Evolutionary conservation across 2,888 invertebrate genomes (phyloP), one percentile per base, ranked within the genome.

Genomic region (Coelogynopora nodosa): DNA sequence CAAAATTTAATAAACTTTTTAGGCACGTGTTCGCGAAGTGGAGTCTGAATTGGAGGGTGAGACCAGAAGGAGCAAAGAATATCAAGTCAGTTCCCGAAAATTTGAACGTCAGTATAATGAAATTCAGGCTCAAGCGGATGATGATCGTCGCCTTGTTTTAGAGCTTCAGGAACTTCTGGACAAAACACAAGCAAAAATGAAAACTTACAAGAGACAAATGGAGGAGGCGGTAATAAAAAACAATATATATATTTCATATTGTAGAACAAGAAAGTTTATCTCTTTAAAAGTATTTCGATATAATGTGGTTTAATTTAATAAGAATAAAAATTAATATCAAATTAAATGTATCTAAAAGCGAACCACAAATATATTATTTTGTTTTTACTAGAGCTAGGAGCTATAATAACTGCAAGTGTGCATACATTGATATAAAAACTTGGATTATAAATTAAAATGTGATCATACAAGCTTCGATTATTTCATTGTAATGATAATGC

Each of bases 41-140:
- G 92, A 92, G 88, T 90, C 90, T 29, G 92, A 92, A 87, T 87
- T 91, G 87, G 92, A 92, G 88, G 89, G 89, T 30, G 92, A 92
- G 88, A 90, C 90, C 88, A 90, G 92, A 87, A 90, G 92, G 80
- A 88, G 89, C 80, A 90, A 91, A 80, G 92, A 92, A 85, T 88
- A 90, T 67, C 88, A 89, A 0, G 90, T 90, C 82, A 89, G 89
- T 87, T 89, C 89, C 88, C 90, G 91, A 87, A 91, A 91, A 89
- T 88, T 90, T 81, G 91, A 91, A 88, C 90, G 91, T 83, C 88
- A 89, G 87, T 89, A 90, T 89, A 90, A 90, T 86, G 92, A 92
- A 88, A 86, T 90, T 31, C 87, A 89, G 74, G 89, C 89, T 27
- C 89, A 89, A 85, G 89, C 90, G 67, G 92, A 92, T 31, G 91